Evolutionary conservation across 2,113 vertebrate species (phyloP).

Genomic region (Megatriorchis doriae): DNA sequence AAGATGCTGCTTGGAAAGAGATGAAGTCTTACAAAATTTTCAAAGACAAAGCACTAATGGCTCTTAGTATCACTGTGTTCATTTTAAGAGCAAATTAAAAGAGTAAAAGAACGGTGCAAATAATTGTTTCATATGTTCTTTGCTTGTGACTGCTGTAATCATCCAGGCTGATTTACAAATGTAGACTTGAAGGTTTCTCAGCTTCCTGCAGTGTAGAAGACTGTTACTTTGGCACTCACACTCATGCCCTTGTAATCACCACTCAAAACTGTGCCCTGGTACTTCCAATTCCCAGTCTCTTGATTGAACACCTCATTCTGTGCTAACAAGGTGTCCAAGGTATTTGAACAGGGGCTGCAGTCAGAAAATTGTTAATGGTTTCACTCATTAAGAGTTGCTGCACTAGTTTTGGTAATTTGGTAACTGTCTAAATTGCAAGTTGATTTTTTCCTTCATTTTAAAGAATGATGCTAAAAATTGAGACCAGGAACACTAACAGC

Average conservation of each 20-base stretch:
- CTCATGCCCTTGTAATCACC: slow-evolving; percentile 96
- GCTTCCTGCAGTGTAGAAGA: slow-evolving; percentile 95
- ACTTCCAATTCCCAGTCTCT: slow-evolving; percentile 88
- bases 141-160: slow-evolving; percentile 96
- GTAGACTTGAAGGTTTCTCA: slow-evolving; percentile 98
- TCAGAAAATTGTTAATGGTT: slow-evolving; percentile 80
- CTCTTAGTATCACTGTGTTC: slow-evolving; percentile 70
- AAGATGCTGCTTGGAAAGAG: slow-evolving; percentile 43
- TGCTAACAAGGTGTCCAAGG: slow-evolving; percentile 95
- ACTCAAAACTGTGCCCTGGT: slow-evolving; percentile 90
- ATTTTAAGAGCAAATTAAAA: slow-evolving; percentile 81
- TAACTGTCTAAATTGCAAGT: slow-evolving; percentile 78
- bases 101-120: slow-evolving; percentile 74
- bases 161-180: slow-evolving; percentile 99
- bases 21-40: slow-evolving; percentile 48
- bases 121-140: slow-evolving; percentile 84
- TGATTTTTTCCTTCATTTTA: slow-evolving; percentile 65
- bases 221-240: slow-evolving; percentile 91
- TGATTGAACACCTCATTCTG: slow-evolving; percentile 88
- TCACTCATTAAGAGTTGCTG: slow-evolving; percentile 78
- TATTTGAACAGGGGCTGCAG: slow-evolving; percentile 79
- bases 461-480: slow-evolving; percentile 65
- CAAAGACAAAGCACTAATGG: slow-evolving; percentile 64
- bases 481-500: slow-evolving; percentile 38
- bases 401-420: slow-evolving; percentile 79